A percentile compares a stretch with the other conserved stretches of the same genome.
These are phyloP conservation scores for Napeogenes sylphis DNA, from an alignment of 2,888 invertebrate genomes.

Conservation along the genomic window DNA sequence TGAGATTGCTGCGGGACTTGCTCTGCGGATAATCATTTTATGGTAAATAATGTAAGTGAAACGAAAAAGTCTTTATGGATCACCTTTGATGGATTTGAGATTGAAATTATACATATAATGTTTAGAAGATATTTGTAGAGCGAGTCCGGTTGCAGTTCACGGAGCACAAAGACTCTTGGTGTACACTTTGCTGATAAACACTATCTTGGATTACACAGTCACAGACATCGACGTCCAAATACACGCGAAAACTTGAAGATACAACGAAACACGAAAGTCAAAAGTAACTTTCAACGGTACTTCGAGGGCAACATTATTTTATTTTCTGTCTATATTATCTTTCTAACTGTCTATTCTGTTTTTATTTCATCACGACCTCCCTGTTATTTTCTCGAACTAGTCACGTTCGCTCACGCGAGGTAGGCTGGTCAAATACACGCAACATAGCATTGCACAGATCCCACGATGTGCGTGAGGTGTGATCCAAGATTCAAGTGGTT, in stretches of 20 bases:
- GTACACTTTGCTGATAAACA: slow-evolving; percentile 52
- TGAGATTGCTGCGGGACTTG: slow-evolving; percentile 74
- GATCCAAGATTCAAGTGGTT: slow-evolving; percentile 76
- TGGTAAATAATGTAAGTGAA: neutral
- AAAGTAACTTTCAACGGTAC: slow-evolving; percentile 28
- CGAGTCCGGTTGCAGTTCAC: slow-evolving; percentile 78
- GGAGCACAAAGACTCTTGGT: slow-evolving; percentile 77
- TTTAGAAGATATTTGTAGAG: slow-evolving; percentile 33
- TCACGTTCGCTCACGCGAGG: slow-evolving; percentile 48
- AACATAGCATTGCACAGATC: slow-evolving; percentile 58
- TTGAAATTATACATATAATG: neutral
- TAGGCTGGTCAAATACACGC: slow-evolving; percentile 73
- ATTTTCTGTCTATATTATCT: slow-evolving; percentile 58
- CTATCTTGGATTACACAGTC: slow-evolving; percentile 78
- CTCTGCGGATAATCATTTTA: slow-evolving; percentile 40
- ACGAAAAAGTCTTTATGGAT: neutral
- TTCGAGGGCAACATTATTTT: slow-evolving; percentile 52
- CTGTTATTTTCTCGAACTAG: slow-evolving; percentile 32
- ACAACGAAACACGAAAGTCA: slow-evolving; percentile 32
- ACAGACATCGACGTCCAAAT: slow-evolving; percentile 60
- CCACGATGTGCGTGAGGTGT: slow-evolving; percentile 73
- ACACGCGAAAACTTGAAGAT: slow-evolving; percentile 31
- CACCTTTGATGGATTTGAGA: neutral
- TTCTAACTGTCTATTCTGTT: slow-evolving; percentile 71
- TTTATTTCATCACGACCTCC: slow-evolving; percentile 52